Evolutionary conservation across 2,888 invertebrate species (phyloP).

Genomic region (Notodonta ziczac): DNA sequence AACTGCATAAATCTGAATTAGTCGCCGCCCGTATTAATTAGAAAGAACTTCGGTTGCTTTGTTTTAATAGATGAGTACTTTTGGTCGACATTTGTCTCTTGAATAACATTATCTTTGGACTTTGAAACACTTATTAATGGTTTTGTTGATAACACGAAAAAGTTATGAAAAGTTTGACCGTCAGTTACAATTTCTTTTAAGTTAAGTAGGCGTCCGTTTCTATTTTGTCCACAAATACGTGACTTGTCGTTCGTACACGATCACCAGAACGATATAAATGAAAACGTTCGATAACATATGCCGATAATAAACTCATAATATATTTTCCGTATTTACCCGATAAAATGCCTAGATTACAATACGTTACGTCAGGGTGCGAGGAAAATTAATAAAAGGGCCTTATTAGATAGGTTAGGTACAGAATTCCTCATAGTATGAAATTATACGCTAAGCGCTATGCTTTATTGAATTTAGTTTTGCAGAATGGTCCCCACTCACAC

Average conservation of each 20-base stretch:
- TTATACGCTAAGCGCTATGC: no score
- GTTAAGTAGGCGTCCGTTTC: no score
- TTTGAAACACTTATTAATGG: no score
- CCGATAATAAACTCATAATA: slow-evolving; percentile 28
- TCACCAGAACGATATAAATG: slow-evolving; percentile 31
- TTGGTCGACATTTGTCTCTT: slow-evolving; percentile 34
- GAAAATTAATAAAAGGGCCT: not conserved
- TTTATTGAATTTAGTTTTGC: no score
- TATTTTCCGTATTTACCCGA: slow-evolving; percentile 17
- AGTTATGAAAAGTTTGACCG: no score
- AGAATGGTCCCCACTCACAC: no score
- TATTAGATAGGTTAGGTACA: no score
- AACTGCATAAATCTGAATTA: slow-evolving; percentile 57
- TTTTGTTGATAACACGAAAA: no score
- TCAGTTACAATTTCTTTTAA: no score
- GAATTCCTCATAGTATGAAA: no score
- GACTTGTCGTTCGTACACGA: slow-evolving; percentile 24
- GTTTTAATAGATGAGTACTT: slow-evolving; percentile 50
- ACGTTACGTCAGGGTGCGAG: not conserved
- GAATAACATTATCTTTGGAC: no score
- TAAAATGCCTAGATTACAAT: slow-evolving; percentile 38
- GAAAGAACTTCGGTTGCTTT: slow-evolving; percentile 68
- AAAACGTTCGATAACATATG: slow-evolving; percentile 36
- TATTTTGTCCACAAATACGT: slow-evolving; percentile 4
- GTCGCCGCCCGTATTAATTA: slow-evolving; percentile 58